Base-by-base conservation (phyloP, 2,797 vertebrate genomes). In the Todus mexicanus region DNA sequence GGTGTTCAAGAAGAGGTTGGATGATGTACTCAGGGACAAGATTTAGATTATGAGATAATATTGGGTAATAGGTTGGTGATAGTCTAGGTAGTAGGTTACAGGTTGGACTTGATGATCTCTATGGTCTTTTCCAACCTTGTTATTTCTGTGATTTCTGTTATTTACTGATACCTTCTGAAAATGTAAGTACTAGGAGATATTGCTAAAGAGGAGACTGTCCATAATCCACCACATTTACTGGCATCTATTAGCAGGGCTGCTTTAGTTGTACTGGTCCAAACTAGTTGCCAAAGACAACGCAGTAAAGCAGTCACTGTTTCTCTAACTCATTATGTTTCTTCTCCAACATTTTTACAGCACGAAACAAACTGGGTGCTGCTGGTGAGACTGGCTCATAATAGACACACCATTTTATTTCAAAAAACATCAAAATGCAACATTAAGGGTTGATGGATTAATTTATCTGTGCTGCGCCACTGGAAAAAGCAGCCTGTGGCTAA, bases 371-470 rank as follows among this genome's bases (percentile, higher is more conserved):
- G 57, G 38, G 48, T 63, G 40, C 20, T 71, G 38, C 61, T 1
- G 1, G 31, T 54, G 66, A 74, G 20, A 47, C 17, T 47, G 48
- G 35, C 50, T 84, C 61, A 11, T 22, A 64, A 71, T 25, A 83
- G 33, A 68, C 10, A 56, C 12, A n/a, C 2, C 27, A 16, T 83
- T 87, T 54, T 31, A 12, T 71, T 70, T 66, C 1, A 4, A 56
- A 86, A 71, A 66, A 4, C 6, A 69, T 11, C 11, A 71, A 74
- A 93, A 96, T 78, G 43, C 75, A 86, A 53, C 2, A 2, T 64
- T 83, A 93, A 79, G 84, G 42, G 47, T 4, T 69, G 64, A 89
- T 53, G 86, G 80, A 86, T 83, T 92, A 64, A 93, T 94, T 92
- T 93, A 79, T 65, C 53, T 35, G 17, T 17, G 12, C 17, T 56